These are phyloP conservation scores for Manis javanica DNA, from an alignment of 2,797 vertebrate genomes.

Conservation along the genomic window DNA sequence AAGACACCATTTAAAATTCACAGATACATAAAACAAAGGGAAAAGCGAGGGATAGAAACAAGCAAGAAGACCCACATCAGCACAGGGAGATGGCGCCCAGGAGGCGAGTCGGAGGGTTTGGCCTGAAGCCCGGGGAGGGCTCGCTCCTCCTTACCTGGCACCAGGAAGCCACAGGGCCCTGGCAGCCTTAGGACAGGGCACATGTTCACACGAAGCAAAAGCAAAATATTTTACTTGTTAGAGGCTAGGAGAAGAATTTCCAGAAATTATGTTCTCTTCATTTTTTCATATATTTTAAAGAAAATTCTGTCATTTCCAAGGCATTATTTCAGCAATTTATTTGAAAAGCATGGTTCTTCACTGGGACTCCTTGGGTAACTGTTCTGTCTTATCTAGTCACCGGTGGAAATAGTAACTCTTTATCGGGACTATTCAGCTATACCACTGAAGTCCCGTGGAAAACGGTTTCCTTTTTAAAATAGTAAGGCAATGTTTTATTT, in stretches of 20 bases:
- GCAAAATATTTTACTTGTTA: slow-evolving; percentile 86
- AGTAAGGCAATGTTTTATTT: neutral
- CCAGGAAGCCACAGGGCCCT: slow-evolving; percentile 96
- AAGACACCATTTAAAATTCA: neutral
- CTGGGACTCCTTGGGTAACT: neutral
- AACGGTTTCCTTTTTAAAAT: neutral
- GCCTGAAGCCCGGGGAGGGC: slow-evolving; percentile 71
- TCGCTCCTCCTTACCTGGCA: slow-evolving; percentile 93
- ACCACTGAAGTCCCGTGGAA: neutral
- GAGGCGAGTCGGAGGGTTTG: slow-evolving; percentile 79
- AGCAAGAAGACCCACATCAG: slow-evolving; percentile 59
- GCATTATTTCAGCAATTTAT: neutral
- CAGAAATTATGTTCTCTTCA: neutral
- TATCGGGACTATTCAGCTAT: neutral
- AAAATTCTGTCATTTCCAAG: neutral
- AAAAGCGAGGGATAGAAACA: neutral
- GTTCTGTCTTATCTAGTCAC: neutral
- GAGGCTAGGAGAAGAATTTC: slow-evolving; percentile 53
- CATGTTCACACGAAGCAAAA: slow-evolving; percentile 89
- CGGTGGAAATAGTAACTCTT: neutral
- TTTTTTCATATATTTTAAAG: slow-evolving; percentile 28
- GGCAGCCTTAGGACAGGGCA: slow-evolving; percentile 91
- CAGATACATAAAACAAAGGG: neutral
- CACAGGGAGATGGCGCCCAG: slow-evolving; percentile 65
- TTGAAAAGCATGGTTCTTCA: slow-evolving; percentile 18